These are phyloP conservation scores for Spinus olivaceus DNA, from an alignment of 2,797 vertebrate species.

Conservation along the genomic window DNA sequence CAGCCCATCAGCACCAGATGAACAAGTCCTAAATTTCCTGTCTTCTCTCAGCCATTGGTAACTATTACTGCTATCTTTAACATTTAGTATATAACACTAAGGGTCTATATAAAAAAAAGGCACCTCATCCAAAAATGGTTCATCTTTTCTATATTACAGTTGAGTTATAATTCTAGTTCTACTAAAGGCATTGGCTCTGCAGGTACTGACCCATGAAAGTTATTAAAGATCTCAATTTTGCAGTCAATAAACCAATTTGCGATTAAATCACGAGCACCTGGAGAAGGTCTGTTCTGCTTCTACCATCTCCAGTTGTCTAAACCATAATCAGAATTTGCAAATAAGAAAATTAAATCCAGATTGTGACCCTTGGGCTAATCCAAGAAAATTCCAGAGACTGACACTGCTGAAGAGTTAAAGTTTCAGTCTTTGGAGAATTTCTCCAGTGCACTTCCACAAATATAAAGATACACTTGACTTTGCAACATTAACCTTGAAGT, in stretches of 20 bases:
- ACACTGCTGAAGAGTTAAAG: background rate
- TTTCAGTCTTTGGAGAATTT: background rate
- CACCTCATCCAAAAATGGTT: slow-evolving; percentile 9
- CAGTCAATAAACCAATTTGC: background rate
- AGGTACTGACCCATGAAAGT: slow-evolving; percentile 23
- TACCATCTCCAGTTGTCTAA: background rate
- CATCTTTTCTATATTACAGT: background rate
- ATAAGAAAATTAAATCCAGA: background rate
- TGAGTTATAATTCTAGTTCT: slow-evolving; percentile 9
- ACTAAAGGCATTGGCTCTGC: background rate
- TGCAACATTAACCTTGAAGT: background rate
- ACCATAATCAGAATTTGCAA: background rate
- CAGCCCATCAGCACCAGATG: background rate
- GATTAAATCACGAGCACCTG: background rate
- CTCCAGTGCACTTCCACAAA: background rate
- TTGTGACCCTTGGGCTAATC: background rate
- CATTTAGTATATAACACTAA: background rate
- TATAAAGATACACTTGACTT: background rate
- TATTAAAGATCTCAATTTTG: slow-evolving; percentile 17
- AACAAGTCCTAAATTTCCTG: background rate
- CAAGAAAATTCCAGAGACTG: background rate
- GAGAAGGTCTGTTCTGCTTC: background rate
- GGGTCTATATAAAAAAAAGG: background rate
- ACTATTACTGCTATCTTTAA: background rate
- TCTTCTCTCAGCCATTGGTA: background rate